Base-by-base conservation (phyloP, 1,140 invertebrate species). In the Wasmannia auropunctata region DNA sequence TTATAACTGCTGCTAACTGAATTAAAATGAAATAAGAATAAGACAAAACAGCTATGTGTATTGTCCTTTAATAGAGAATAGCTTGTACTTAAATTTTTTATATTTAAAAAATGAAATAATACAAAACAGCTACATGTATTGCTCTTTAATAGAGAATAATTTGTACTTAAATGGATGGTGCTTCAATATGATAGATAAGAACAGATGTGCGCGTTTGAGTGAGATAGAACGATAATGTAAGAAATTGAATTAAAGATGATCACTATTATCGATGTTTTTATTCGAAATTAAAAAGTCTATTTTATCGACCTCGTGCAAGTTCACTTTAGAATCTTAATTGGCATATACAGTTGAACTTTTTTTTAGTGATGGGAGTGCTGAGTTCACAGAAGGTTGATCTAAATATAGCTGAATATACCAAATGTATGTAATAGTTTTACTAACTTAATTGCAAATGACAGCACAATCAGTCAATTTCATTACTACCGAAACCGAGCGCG, bases 11-110 rank as follows among this genome's bases (percentile, higher is more conserved):
- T 31, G 62, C 34, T n/a, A 46, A 25, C 16, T 37, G 22, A 49
- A 43, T 58, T 70, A 70, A 72, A 70, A 8, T 14, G 25, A 8
- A 77, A 37, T 67, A 40, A 69, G 34, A 70, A 70, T 69, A 37
- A 80, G 16, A 65, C 3, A 51, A 31, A 7, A 22, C 16, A 22
- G 14, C 34, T 31, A 63, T 14, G 16, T 22, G 14, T 43, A 16
- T 31, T 25, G 6, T 19, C n/a, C n/a, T 63, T 54, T 54, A 16
- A 28, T 62, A 1, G 25, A 56, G 25, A 69, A 31, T 54, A 54
- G 2, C 31, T 40, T 6, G 6, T 25, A 40, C 11, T 19, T 16
- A 7, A 16, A 34, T 77, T n/a, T 28, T 31, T 10, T 43, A 2
- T 37, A 16, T 19, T 28, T 19, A 28, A 67, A 37, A n/a, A n/a